Conservation (phyloP, 2,888 invertebrate genomes). For the Leptopilina syphax region DNA sequence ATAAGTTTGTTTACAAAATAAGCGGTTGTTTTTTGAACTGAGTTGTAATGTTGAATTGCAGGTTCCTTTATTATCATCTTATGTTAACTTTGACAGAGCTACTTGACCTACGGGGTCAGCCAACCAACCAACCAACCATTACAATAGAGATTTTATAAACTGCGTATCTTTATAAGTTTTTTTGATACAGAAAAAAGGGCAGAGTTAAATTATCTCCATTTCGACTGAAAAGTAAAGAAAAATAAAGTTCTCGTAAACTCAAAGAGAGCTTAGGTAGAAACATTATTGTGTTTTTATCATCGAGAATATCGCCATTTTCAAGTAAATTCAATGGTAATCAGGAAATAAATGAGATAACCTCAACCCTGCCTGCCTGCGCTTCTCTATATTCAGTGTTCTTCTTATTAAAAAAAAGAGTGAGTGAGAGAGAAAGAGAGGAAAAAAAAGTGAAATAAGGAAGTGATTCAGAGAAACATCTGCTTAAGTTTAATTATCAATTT, state of each 20-base stretch:
- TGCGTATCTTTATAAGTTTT: not conserved
- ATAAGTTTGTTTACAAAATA: too few species aligned
- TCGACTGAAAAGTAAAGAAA: too few species aligned
- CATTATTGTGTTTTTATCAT: conserved; percentile 16
- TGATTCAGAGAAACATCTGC: conserved; percentile 11
- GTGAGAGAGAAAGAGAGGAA: not conserved
- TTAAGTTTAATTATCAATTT: conserved; percentile 18
- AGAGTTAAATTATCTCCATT: too few species aligned
- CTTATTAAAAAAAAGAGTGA: too few species aligned
- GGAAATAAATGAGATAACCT: conserved; percentile 38
- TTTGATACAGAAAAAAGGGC: not conserved
- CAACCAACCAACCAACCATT: not conserved
- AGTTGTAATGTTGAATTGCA: too few species aligned
- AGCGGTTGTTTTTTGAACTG: too few species aligned
- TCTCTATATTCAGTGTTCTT: conserved; percentile 29
- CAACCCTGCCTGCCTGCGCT: not conserved
- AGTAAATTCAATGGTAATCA: conserved; percentile 1
- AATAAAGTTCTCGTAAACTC: too few species aligned
- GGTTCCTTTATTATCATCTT: too few species aligned
- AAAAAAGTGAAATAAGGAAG: conserved; percentile 30
- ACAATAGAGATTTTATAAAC: not conserved
- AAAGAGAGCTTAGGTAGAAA: not conserved
- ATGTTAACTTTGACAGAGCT: too few species aligned
- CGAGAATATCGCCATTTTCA: conserved; percentile 23
- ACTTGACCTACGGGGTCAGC: too few species aligned